These are phyloP conservation scores for Acipenser ruthenus DNA, from an alignment of 2,797 vertebrate genomes.

Conservation along the genomic window DNA sequence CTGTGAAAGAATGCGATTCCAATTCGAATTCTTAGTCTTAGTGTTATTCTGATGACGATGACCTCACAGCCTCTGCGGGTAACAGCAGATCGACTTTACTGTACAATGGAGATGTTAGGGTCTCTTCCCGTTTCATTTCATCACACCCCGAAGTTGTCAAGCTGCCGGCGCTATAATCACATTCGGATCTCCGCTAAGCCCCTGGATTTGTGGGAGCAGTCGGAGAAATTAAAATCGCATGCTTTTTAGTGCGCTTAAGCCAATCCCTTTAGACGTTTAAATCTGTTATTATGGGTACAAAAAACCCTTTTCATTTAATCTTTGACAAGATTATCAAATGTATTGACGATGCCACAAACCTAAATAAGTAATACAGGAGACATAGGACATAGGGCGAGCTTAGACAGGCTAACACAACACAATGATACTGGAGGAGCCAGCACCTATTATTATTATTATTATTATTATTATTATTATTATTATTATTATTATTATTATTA, in stretches of 20 bases:
- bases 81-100: too few relatives aligned
- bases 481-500: neutral
- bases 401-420: conserved; percentile 51
- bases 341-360: conserved; percentile 64
- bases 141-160: conserved; percentile 41
- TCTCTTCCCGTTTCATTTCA: conserved; percentile 37
- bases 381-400: conserved; percentile 42
- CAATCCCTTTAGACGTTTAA: conserved; percentile 66
- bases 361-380: conserved; percentile 52
- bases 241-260: conserved; percentile 61
- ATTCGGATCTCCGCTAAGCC: conserved; percentile 54
- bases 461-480: neutral
- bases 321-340: conserved; percentile 67
- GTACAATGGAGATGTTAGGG: too few relatives aligned
- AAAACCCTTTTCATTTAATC: conserved; percentile 60
- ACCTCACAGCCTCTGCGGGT: too few relatives aligned
- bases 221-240: conserved; percentile 67
- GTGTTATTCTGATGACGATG: too few relatives aligned
- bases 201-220: conserved; percentile 59
- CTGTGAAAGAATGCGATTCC: too few relatives aligned
- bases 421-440: conserved; percentile 39
- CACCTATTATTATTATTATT: neutral
- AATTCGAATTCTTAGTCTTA: too few relatives aligned
- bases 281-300: conserved; percentile 61
- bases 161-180: conserved; percentile 55